Evolutionary conservation across 2,113 vertebrate species (phyloP).

Genomic region (Pteropus alecto): DNA sequence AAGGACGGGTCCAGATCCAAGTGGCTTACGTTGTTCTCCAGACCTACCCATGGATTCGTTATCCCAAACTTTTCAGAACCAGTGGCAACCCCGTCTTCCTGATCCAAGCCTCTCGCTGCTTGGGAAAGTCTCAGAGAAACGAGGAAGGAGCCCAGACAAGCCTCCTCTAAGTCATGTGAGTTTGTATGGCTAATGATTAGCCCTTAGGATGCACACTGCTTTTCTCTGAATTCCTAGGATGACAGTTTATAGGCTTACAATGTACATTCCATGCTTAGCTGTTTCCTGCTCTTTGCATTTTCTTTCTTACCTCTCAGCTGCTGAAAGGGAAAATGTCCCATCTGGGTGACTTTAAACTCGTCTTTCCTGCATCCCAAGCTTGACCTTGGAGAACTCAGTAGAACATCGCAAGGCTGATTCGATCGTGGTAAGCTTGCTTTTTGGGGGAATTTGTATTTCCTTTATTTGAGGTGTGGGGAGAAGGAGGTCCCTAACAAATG

Average conservation of each 20-base stretch:
- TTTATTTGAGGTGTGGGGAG: background rate
- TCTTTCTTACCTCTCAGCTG: background rate
- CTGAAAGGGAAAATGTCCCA: background rate
- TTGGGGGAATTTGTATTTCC: background rate
- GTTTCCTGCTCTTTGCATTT: background rate
- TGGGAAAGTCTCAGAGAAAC: background rate
- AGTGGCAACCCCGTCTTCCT: background rate
- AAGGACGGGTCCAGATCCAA: background rate
- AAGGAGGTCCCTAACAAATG: background rate
- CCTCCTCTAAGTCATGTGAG: background rate
- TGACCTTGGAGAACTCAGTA: too few relatives aligned
- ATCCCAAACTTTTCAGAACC: constrained; percentile 80
- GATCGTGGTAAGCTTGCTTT: background rate
- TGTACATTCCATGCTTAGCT: accelerated
- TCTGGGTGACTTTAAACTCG: background rate
- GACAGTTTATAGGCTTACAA: background rate
- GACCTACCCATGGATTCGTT: constrained; percentile 79
- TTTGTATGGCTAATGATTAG: accelerated
- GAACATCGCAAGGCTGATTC: accelerated
- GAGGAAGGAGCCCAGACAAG: background rate
- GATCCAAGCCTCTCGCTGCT: background rate
- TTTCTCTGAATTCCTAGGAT: background rate
- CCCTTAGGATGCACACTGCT: background rate
- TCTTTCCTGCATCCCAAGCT: background rate
- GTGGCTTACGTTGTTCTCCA: constrained; percentile 84